Conservation (phyloP, 1,140 invertebrate species). For the Neuroterus valhalla region DNA sequence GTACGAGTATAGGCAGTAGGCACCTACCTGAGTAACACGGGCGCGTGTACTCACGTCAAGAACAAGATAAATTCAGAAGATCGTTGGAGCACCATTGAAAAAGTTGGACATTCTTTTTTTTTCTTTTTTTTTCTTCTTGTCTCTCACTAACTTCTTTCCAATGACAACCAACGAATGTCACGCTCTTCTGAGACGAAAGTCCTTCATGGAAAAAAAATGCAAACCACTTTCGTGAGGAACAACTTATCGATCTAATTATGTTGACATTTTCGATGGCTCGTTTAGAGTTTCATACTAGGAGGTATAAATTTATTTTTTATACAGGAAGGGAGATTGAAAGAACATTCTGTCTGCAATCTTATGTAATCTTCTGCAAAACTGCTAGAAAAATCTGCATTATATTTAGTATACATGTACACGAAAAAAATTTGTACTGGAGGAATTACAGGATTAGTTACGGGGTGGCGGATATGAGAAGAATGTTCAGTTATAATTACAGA, state of each 20-base stretch:
- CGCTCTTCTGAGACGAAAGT: not conserved
- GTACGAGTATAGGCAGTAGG: conserved; percentile 14
- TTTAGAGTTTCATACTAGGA: not conserved
- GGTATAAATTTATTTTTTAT: not conserved
- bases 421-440: too few species aligned
- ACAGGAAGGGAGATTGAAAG: not conserved
- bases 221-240: not conserved
- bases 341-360: too few species aligned
- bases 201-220: not conserved
- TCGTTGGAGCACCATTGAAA: not conserved
- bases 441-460: too few species aligned
- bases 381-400: too few species aligned
- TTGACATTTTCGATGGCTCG: not conserved
- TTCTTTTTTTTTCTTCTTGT: too few species aligned
- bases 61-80: conserved; percentile 21
- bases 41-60: not conserved
- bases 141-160: not conserved
- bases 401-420: too few species aligned
- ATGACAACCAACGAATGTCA: not conserved
- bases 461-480: too few species aligned
- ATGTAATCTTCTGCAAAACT: too few species aligned
- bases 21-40: conserved; percentile 9
- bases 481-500: too few species aligned
- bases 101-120: not conserved
- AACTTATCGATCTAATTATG: not conserved